These are phyloP conservation scores for Pitta sordida DNA, from an alignment of 2,113 vertebrate species.

Conservation along the genomic window DNA sequence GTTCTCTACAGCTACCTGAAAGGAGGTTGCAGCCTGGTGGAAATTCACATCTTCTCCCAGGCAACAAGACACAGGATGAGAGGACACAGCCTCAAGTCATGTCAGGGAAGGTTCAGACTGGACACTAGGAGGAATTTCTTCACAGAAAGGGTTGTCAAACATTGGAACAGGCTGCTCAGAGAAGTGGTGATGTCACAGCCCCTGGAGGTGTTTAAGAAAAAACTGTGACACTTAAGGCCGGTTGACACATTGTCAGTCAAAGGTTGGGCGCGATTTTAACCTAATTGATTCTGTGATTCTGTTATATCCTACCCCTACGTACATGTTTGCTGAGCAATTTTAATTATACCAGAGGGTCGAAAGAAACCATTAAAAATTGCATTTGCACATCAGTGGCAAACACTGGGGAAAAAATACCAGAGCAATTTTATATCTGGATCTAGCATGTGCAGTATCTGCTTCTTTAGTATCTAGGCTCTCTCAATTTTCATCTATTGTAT, in stretches of 20 bases:
- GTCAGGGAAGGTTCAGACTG: not conserved
- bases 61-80: no score
- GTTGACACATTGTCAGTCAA: not conserved
- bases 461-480: not conserved
- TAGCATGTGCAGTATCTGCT: not conserved
- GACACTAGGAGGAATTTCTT: not conserved
- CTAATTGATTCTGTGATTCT: not conserved
- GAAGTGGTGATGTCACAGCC: not conserved
- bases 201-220: not conserved
- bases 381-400: not conserved
- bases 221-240: not conserved
- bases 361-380: not conserved
- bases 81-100: not conserved
- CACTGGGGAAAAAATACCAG: not conserved
- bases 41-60: rapidly evolving
- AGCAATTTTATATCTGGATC: not conserved
- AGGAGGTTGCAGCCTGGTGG: not conserved
- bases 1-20: not conserved
- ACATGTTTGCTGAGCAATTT: not conserved
- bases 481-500: not conserved
- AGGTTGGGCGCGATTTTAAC: not conserved
- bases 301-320: not conserved
- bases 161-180: not conserved
- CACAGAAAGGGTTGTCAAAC: not conserved
- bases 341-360: not conserved